These are phyloP conservation scores for Melanargia galathea DNA, from an alignment of 2,888 invertebrate genomes.

Conservation along the genomic window DNA sequence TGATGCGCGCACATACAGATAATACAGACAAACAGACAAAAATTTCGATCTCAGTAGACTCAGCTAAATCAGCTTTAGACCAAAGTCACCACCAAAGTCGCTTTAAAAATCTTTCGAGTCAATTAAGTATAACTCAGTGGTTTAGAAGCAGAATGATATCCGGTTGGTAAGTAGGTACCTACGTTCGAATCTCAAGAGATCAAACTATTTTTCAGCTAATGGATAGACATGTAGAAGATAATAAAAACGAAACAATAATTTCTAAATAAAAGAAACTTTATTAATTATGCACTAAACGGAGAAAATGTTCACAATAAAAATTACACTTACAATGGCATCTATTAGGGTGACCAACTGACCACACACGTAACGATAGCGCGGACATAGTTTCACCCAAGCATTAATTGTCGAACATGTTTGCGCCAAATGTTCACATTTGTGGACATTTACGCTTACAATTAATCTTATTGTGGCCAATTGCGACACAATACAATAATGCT, in stretches of 20 bases:
- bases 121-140: too few relatives aligned
- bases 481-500: conserved; percentile 11
- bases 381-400: background rate
- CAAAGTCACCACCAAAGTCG: too few relatives aligned
- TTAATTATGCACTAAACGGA: conserved; percentile 67
- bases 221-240: background rate
- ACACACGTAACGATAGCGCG: background rate
- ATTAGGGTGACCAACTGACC: conserved; percentile 45
- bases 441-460: conserved; percentile 6
- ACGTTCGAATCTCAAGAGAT: too few relatives aligned
- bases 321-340: conserved; percentile 75
- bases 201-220: too few relatives aligned
- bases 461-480: conserved; percentile 5
- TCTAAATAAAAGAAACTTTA: conserved; percentile 76
- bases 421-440: conserved; percentile 3
- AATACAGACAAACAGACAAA: too few relatives aligned
- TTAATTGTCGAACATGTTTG: background rate
- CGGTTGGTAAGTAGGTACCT: too few relatives aligned
- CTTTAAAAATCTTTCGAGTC: too few relatives aligned
- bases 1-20: too few relatives aligned
- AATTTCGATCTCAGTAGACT: too few relatives aligned
- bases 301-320: conserved; percentile 64
- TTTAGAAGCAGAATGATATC: too few relatives aligned
- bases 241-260: conserved; percentile 10
- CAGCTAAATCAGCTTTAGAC: too few relatives aligned